phyloP scores from a whole-genome alignment of 2,888 invertebrate species.

The Meganola albula region DNA sequence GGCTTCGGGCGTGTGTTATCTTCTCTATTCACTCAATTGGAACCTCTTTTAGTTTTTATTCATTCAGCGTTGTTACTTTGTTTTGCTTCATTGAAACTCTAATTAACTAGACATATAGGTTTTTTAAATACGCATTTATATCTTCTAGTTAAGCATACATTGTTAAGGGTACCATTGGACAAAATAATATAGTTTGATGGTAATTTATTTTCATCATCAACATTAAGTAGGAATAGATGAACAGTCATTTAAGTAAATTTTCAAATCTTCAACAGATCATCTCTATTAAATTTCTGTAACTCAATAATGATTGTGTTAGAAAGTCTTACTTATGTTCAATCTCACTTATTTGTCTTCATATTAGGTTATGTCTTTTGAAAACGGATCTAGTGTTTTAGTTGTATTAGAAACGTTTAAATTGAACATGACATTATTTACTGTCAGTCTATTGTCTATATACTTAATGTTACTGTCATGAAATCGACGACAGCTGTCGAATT shows the following conservation, averaged over 20 bases:
- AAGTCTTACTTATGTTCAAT: constrained; percentile 9
- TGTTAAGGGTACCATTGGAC: no score
- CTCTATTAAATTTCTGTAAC: neutral
- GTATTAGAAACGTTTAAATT: constrained; percentile 14
- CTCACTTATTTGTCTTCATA: constrained; percentile 13
- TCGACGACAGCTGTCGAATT: constrained; percentile 15
- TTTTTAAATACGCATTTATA: no score
- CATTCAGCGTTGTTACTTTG: constrained; percentile 11
- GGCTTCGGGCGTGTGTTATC: constrained; percentile 23
- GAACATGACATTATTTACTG: constrained; percentile 10
- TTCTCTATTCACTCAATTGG: constrained; percentile 22
- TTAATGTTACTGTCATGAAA: constrained; percentile 9
- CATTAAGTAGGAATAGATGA: no score
- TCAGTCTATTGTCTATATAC: constrained; percentile 10
- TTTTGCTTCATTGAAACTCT: constrained; percentile 3
- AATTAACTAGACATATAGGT: no score
- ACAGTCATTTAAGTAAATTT: neutral
- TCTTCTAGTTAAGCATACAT: no score
- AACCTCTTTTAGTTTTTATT: constrained; percentile 15
- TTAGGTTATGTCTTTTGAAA: constrained; percentile 10
- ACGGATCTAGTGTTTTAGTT: constrained; percentile 12
- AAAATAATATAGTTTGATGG: no score
- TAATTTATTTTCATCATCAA: no score
- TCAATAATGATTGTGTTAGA: constrained; percentile 1
- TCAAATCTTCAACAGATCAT: neutral